A percentile compares a stretch with the other conserved stretches of the same genome.
Conservation (phyloP, 1,140 invertebrate genomes). For the Temnothorax longispinosus region DNA sequence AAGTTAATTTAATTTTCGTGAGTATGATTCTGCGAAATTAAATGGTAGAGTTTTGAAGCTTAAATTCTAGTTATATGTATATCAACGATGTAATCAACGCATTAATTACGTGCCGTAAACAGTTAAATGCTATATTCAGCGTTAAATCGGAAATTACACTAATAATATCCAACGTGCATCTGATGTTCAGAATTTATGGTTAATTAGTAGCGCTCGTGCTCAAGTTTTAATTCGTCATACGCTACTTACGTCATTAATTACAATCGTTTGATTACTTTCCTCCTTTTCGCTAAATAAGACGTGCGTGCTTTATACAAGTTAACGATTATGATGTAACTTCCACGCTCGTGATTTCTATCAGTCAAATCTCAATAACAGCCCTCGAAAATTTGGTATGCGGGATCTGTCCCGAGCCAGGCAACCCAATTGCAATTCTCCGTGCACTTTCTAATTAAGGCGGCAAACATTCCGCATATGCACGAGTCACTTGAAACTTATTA, state of each 20-base stretch:
- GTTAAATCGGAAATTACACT: constrained; percentile 18
- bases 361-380: constrained; percentile 30
- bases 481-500: constrained; percentile 56
- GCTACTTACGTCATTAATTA: constrained; percentile 25
- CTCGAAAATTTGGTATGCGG: constrained; percentile 32
- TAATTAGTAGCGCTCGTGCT: constrained; percentile 1
- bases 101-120: constrained; percentile 19
- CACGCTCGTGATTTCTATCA: background rate
- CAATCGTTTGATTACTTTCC: background rate
- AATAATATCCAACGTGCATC: constrained; percentile 23
- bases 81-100: background rate
- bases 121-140: constrained; percentile 20
- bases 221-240: constrained; percentile 33
- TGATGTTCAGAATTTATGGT: background rate
- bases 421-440: background rate
- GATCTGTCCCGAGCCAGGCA: background rate
- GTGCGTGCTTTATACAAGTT: background rate
- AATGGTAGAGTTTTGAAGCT: background rate
- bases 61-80: background rate
- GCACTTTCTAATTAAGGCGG: constrained; percentile 64
- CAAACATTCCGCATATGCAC: constrained; percentile 42
- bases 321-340: background rate
- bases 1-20: background rate
- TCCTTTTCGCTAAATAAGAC: background rate
- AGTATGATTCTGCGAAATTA: background rate